These are phyloP conservation scores for Trachythela sp. DNA, from an alignment of 64 coral and sea anemone genomes.

Conservation along the genomic window DNA sequence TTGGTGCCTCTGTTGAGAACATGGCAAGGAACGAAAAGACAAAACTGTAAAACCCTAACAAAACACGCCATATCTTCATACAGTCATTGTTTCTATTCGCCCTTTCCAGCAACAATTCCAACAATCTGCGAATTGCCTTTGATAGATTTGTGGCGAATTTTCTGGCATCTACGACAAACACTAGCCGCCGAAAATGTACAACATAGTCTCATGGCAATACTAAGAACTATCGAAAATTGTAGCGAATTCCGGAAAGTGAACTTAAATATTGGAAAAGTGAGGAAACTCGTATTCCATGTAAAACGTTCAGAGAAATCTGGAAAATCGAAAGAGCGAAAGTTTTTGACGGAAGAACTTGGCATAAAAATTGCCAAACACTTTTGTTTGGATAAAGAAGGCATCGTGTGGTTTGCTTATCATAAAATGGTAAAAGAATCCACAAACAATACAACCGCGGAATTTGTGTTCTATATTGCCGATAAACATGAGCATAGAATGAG, in stretches of 20 bases:
- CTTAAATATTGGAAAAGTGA: not conserved
- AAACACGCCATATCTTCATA: constrained; percentile 43
- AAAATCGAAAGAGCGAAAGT: constrained; percentile 29
- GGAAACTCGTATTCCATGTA: not conserved
- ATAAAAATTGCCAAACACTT: constrained; percentile 31
- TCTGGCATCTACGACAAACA: constrained; percentile 27
- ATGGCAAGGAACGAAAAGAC: not conserved
- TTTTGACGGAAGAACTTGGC: constrained; percentile 42
- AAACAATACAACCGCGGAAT: not conserved
- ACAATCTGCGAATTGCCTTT: constrained; percentile 47
- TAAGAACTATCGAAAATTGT: not conserved
- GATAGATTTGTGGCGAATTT: constrained; percentile 4
- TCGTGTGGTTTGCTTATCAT: constrained; percentile 54
- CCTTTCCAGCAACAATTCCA: constrained; percentile 36
- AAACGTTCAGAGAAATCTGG: not conserved
- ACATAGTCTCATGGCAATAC: constrained; percentile 33
- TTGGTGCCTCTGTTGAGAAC: constrained; percentile 52
- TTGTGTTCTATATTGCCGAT: constrained; percentile 55
- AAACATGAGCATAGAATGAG: constrained; percentile 37
- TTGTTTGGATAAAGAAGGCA: constrained; percentile 35
- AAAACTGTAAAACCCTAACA: constrained; percentile 51
- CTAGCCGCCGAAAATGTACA: not conserved
- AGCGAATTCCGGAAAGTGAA: not conserved
- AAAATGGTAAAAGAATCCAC: not conserved
- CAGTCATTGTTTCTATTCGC: constrained; percentile 56